phyloP scores from a whole-genome alignment of 1,140 invertebrate genomes.

The Pemphigus obesinymphae region DNA sequence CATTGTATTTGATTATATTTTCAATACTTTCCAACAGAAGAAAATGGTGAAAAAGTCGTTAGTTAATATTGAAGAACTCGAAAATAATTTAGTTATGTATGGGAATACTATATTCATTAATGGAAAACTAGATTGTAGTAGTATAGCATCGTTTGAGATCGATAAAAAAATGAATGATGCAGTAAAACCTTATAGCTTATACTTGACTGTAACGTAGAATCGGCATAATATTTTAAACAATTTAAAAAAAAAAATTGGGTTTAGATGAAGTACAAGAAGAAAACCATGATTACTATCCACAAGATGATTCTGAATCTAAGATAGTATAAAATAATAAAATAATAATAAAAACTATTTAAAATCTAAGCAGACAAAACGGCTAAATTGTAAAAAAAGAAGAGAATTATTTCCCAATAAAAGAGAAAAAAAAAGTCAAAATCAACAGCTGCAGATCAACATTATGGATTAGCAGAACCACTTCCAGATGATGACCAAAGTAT shows the following conservation, averaged over 20 bases:
- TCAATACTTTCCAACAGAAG: too few relatives aligned
- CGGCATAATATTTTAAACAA: not conserved
- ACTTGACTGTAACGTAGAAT: not conserved
- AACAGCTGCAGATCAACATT: too few relatives aligned
- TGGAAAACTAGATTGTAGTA: not conserved
- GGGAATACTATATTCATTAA: not conserved
- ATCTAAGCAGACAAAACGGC: too few relatives aligned
- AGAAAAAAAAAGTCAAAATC: too few relatives aligned
- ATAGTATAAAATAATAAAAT: not conserved
- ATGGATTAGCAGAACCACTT: too few relatives aligned
- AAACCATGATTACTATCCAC: not conserved
- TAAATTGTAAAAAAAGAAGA: too few relatives aligned
- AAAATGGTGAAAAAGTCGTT: not conserved
- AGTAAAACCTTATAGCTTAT: not conserved
- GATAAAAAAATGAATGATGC: not conserved
- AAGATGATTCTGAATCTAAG: too few relatives aligned
- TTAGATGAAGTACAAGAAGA: too few relatives aligned
- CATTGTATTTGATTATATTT: too few relatives aligned
- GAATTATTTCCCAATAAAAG: too few relatives aligned
- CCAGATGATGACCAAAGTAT: too few relatives aligned
- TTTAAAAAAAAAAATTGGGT: not conserved
- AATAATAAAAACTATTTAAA: too few relatives aligned
- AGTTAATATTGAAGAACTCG: not conserved
- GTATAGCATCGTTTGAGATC: not conserved
- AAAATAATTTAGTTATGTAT: not conserved